Percentiles rank a stretch among this genome's conserved stretches.
Conservation (phyloP, 2,888 invertebrate genomes). For the Dione vanillae region DNA sequence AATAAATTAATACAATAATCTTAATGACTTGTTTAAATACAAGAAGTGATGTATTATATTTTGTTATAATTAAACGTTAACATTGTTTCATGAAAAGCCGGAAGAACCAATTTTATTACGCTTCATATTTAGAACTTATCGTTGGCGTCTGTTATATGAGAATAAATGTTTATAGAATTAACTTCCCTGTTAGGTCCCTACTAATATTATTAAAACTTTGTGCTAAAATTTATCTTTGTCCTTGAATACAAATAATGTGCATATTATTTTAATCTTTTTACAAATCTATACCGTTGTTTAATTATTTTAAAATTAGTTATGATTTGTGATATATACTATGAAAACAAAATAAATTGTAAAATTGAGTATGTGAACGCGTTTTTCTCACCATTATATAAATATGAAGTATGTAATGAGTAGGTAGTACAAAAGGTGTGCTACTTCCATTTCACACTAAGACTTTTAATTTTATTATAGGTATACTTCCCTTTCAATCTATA, state of each 20-base stretch:
- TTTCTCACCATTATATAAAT: constrained; percentile 66
- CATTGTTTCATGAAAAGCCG: constrained; percentile 6
- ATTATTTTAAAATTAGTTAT: not conserved
- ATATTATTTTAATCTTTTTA: no score
- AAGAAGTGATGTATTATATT: not conserved
- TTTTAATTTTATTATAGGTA: constrained; percentile 54
- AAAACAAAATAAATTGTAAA: constrained; percentile 1
- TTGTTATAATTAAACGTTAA: not conserved
- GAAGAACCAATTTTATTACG: constrained; percentile 48
- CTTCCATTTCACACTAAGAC: constrained; percentile 64
- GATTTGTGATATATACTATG: not conserved
- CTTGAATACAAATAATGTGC: not conserved
- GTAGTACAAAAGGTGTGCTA: constrained; percentile 68
- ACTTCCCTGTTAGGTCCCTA: not conserved
- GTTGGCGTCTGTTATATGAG: constrained; percentile 52
- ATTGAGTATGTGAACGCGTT: constrained; percentile 47
- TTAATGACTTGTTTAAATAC: not conserved
- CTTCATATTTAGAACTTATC: constrained; percentile 59
- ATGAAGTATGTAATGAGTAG: constrained; percentile 56
- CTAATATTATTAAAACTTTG: no score
- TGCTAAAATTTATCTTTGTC: not conserved
- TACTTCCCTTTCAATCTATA: constrained; percentile 63
- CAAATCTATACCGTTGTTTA: not conserved
- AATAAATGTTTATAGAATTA: constrained; percentile 20
- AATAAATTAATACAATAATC: no score